Evolutionary conservation across 2,113 vertebrate genomes (phyloP).

Genomic region (Mesoclemmys tuberculata): DNA sequence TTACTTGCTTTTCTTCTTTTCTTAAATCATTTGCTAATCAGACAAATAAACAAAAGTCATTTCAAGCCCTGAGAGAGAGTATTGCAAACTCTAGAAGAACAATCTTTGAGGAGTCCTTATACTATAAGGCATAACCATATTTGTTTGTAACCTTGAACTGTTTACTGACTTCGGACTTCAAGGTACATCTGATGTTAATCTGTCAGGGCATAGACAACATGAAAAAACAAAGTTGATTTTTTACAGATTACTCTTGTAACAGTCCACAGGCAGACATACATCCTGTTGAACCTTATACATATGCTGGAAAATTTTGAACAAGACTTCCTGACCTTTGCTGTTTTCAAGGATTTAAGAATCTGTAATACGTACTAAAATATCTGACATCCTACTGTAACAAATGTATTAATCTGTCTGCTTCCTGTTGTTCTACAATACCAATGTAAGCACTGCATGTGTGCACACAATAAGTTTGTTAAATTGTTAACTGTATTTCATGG

Average conservation of each 20-base stretch:
- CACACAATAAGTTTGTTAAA: slow-evolving; percentile 8
- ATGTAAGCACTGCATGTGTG: not conserved
- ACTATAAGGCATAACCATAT: slow-evolving; percentile 23
- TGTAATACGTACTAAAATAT: slow-evolving; percentile 76
- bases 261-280: slow-evolving; percentile 71
- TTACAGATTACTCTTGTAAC: slow-evolving; percentile 76
- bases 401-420: slow-evolving; percentile 74
- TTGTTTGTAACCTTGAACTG: slow-evolving; percentile 76
- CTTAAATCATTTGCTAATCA: not conserved
- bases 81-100: not conserved
- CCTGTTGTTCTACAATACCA: slow-evolving; percentile 73
- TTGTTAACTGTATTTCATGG: slow-evolving; percentile 4
- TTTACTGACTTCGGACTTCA: slow-evolving; percentile 75
- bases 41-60: slow-evolving; percentile 6
- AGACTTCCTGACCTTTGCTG: slow-evolving; percentile 77
- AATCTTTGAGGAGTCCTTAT: slow-evolving; percentile 44
- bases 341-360: slow-evolving; percentile 77
- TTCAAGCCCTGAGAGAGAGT: slow-evolving; percentile 28
- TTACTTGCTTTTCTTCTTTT: not conserved
- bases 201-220: slow-evolving; percentile 79
- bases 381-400: slow-evolving; percentile 75
- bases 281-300: slow-evolving; percentile 84
- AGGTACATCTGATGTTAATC: slow-evolving; percentile 78
- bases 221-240: slow-evolving; percentile 83
- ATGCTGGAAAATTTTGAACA: slow-evolving; percentile 80